A percentile compares a stretch with the other conserved stretches of the same genome.
Evolutionary conservation across 1,140 invertebrate genomes (phyloP).

Genomic region (Euwallacea similis): DNA sequence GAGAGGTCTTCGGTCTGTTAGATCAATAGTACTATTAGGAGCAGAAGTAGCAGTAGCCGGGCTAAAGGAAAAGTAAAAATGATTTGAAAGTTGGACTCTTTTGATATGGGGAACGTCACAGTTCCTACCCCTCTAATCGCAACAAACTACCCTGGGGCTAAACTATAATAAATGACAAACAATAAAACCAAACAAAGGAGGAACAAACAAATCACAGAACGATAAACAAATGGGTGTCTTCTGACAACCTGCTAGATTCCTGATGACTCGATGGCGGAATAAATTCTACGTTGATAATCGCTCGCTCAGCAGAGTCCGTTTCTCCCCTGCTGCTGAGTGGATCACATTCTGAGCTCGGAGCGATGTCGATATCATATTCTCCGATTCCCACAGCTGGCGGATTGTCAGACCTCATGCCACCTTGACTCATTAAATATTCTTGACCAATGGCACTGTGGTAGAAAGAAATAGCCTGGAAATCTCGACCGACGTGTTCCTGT

Average conservation of each 20-base stretch:
- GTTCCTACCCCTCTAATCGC: too few species aligned
- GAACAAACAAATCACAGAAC: too few species aligned
- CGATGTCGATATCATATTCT: background rate
- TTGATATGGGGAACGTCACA: too few species aligned
- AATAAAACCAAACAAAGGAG: too few species aligned
- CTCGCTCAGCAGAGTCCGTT: background rate
- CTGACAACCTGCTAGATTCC: slow-evolving; percentile 16
- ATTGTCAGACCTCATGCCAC: slow-evolving; percentile 41
- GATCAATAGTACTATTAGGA: too few species aligned
- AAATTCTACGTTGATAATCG: slow-evolving; percentile 3
- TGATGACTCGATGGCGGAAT: slow-evolving; percentile 21
- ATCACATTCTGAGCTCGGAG: background rate
- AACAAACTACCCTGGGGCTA: too few species aligned
- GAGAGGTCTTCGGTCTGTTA: too few species aligned
- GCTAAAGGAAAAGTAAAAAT: too few species aligned
- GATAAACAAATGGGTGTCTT: too few species aligned
- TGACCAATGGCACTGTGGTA: slow-evolving; percentile 71
- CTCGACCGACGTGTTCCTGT: slow-evolving; percentile 59
- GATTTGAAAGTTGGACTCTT: too few species aligned
- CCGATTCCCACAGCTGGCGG: slow-evolving; percentile 41
- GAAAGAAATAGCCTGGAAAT: slow-evolving; percentile 74
- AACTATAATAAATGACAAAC: too few species aligned
- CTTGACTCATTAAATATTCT: slow-evolving; percentile 50
- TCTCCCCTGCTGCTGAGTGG: background rate
- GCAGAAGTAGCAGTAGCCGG: too few species aligned